phyloP scores from a whole-genome alignment of 2,113 vertebrate species.

The Scomber japonicus region DNA sequence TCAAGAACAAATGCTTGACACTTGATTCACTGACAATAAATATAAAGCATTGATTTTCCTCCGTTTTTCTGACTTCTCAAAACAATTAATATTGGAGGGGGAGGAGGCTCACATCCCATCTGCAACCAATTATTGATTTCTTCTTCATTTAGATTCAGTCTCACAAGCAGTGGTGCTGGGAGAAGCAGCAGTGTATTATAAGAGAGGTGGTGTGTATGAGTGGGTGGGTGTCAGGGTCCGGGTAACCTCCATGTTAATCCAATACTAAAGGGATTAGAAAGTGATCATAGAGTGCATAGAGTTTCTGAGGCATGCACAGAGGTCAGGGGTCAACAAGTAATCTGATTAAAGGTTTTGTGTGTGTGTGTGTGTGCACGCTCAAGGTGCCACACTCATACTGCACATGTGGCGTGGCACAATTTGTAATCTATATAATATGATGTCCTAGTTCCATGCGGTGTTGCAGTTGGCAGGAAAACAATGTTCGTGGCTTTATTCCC shows the following conservation, averaged over 20 bases:
- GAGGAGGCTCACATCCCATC: neutral
- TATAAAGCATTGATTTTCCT: neutral
- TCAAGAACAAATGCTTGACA: neutral
- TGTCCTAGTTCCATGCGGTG: conserved; percentile 14
- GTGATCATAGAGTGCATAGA: conserved; percentile 57
- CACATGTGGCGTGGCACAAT: conserved; percentile 1
- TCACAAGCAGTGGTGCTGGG: neutral
- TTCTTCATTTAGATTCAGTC: conserved; percentile 37
- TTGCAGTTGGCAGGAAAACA: conserved; percentile 35
- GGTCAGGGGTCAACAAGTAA: conserved; percentile 49
- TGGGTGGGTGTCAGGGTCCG: conserved; percentile 34
- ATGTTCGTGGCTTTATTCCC: conserved; percentile 15
- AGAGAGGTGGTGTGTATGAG: neutral
- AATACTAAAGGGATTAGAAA: conserved; percentile 72
- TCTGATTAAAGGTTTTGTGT: conserved; percentile 52
- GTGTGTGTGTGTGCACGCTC: neutral
- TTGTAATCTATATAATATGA: conserved; percentile 23
- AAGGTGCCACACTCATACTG: neutral
- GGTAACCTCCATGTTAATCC: conserved; percentile 60
- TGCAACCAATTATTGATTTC: conserved; percentile 32
- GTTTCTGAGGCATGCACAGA: conserved; percentile 23
- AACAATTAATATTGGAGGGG: conserved; percentile 11
- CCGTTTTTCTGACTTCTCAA: neutral
- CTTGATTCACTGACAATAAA: neutral
- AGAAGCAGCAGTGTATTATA: conserved; percentile 6